phyloP scores from a whole-genome alignment of 2,888 invertebrate genomes.

The Polymixis flavicincta region DNA sequence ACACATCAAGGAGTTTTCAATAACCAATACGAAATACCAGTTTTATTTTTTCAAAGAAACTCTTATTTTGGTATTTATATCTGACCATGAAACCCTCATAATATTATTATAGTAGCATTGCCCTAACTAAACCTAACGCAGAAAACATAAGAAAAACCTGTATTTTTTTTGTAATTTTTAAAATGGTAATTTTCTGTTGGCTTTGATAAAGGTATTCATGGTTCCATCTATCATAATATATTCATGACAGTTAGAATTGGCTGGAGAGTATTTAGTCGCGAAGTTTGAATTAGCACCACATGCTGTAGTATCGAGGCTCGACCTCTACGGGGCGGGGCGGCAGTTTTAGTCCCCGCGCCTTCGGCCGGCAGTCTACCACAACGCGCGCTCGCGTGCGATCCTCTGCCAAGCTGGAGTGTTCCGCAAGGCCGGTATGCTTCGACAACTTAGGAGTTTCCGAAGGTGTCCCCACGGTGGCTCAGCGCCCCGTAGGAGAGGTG shows the following conservation, averaged over 20 bases:
- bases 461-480: slow-evolving; percentile 76
- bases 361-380: slow-evolving; percentile 83
- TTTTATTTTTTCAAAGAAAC: not conserved
- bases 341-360: slow-evolving; percentile 70
- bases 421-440: slow-evolving; percentile 89
- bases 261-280: slow-evolving; percentile 69
- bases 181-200: slow-evolving; percentile 9
- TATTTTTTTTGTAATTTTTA: slow-evolving; percentile 11
- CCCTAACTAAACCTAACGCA: not conserved
- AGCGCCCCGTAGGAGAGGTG: slow-evolving; percentile 85
- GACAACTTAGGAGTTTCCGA: slow-evolving; percentile 88
- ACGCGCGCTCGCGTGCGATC: slow-evolving; percentile 87
- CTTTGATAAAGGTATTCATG: slow-evolving; percentile 28
- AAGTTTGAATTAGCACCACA: slow-evolving; percentile 82
- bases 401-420: slow-evolving; percentile 88
- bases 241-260: slow-evolving; percentile 58
- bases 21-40: not conserved
- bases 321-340: slow-evolving; percentile 76
- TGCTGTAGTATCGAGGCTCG: slow-evolving; percentile 74
- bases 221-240: slow-evolving; percentile 42
- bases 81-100: not conserved
- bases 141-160: not conserved
- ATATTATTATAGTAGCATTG: slow-evolving; percentile 3
- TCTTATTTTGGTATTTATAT: not conserved
- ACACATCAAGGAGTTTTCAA: not conserved